Conservation (phyloP, 1,140 invertebrate species). For the Eubasilissa regina region DNA sequence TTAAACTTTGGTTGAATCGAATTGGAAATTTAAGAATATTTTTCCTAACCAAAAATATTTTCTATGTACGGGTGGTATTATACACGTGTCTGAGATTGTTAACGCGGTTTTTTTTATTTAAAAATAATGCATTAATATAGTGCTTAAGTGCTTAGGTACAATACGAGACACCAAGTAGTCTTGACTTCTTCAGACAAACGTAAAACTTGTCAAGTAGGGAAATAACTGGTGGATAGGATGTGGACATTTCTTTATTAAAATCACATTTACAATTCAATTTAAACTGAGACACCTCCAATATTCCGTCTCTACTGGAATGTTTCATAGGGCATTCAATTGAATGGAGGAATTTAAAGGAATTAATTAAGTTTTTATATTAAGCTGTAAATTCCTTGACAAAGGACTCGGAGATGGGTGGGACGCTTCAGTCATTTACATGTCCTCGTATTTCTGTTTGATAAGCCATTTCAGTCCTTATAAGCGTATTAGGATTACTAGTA, state of each 20-base stretch:
- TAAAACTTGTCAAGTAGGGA: too few species aligned
- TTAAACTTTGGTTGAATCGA: too few species aligned
- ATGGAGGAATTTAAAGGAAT: slow-evolving; percentile 42
- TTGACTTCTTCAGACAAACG: too few species aligned
- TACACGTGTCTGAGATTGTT: too few species aligned
- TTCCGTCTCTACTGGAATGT: slow-evolving; percentile 8
- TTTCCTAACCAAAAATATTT: too few species aligned
- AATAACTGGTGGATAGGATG: too few species aligned
- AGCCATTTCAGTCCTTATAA: slow-evolving; percentile 45
- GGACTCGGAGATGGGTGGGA: neutral
- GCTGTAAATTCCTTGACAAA: slow-evolving; percentile 45
- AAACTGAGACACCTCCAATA: slow-evolving; percentile 12
- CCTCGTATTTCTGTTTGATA: slow-evolving; percentile 47
- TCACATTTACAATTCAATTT: slow-evolving; percentile 8
- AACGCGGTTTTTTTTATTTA: too few species aligned
- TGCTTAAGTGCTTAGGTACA: too few species aligned
- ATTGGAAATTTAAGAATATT: too few species aligned
- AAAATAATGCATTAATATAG: too few species aligned
- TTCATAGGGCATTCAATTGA: slow-evolving; percentile 22
- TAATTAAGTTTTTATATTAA: slow-evolving; percentile 48
- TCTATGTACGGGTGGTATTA: too few species aligned
- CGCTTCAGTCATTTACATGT: slow-evolving; percentile 40
- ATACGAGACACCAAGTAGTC: too few species aligned
- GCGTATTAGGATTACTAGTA: slow-evolving; percentile 37
- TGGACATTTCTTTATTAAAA: neutral